These are phyloP conservation scores for Apodemia zela DNA, from an alignment of 2,888 invertebrate species.

Conservation along the genomic window DNA sequence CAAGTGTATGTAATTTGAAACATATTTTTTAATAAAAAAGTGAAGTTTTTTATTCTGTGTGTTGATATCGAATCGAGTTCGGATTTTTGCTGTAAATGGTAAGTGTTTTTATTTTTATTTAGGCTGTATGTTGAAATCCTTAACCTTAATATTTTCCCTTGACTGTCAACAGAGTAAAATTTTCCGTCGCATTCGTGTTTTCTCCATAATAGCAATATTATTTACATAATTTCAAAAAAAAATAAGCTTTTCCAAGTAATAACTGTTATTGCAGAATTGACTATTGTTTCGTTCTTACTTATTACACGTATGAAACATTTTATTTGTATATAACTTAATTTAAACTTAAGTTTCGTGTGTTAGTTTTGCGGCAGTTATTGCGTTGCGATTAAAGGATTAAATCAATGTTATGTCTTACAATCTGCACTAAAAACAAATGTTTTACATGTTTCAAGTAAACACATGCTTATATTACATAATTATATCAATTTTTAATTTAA, in stretches of 20 bases:
- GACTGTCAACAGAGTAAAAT: not conserved
- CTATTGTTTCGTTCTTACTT: too few relatives aligned
- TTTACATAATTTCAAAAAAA: not conserved
- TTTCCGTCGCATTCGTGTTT: not conserved
- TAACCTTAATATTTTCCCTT: not conserved
- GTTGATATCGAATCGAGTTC: conserved; percentile 34
- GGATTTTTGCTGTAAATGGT: conserved; percentile 66
- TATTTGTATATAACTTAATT: too few relatives aligned
- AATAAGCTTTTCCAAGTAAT: not conserved
- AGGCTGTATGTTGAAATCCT: not conserved
- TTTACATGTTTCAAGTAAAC: too few relatives aligned
- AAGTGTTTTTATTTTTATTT: conserved; percentile 37
- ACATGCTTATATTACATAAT: not conserved
- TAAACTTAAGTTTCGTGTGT: too few relatives aligned
- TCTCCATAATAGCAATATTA: not conserved
- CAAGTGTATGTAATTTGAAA: conserved; percentile 55
- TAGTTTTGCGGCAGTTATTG: too few relatives aligned
- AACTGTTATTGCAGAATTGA: not conserved
- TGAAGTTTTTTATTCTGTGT: conserved; percentile 31
- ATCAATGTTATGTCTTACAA: not conserved
- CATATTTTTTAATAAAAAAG: conserved; percentile 29
- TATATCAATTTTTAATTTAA: not conserved
- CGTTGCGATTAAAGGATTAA: not conserved
- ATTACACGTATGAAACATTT: too few relatives aligned
- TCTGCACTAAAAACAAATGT: not conserved